A percentile compares a stretch with the other conserved stretches of the same genome.
These are phyloP conservation scores for Gambusia affinis DNA, from an alignment of 2,113 vertebrate genomes.

Conservation along the genomic window DNA sequence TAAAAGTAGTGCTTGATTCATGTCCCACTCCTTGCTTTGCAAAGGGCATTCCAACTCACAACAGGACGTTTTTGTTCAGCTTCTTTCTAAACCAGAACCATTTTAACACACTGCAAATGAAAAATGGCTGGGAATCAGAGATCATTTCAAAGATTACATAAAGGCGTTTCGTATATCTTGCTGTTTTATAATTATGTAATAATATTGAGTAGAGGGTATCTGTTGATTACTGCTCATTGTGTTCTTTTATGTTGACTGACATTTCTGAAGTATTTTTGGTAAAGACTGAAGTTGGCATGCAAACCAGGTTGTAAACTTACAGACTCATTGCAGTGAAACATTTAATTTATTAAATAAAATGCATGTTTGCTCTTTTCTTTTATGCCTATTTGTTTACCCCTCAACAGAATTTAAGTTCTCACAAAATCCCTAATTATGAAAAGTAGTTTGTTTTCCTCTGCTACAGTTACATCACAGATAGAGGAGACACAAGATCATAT, in stretches of 20 bases:
- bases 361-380: background rate
- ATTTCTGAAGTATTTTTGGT: slow-evolving; percentile 46
- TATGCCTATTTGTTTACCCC: slow-evolving; percentile 10
- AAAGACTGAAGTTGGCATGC: slow-evolving; percentile 45
- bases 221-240: slow-evolving; percentile 55
- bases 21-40: slow-evolving; percentile 40
- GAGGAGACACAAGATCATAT: no score
- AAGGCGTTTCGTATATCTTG: slow-evolving; percentile 31
- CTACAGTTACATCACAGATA: no score
- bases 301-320: slow-evolving; percentile 32
- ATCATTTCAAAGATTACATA: slow-evolving; percentile 21
- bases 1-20: slow-evolving; percentile 55
- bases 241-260: slow-evolving; percentile 31
- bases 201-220: slow-evolving; percentile 52
- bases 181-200: slow-evolving; percentile 54
- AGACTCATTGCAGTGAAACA: slow-evolving; percentile 20
- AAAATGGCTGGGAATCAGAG: slow-evolving; percentile 21
- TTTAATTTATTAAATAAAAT: slow-evolving; percentile 30
- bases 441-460: no score
- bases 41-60: slow-evolving; percentile 67
- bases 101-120: slow-evolving; percentile 40
- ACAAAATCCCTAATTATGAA: background rate
- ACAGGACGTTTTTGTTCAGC: slow-evolving; percentile 27
- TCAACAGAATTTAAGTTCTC: background rate
- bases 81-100: slow-evolving; percentile 29